These are phyloP conservation scores for Atlantisia rogersi DNA, from an alignment of 2,113 vertebrate genomes.

Conservation along the genomic window DNA sequence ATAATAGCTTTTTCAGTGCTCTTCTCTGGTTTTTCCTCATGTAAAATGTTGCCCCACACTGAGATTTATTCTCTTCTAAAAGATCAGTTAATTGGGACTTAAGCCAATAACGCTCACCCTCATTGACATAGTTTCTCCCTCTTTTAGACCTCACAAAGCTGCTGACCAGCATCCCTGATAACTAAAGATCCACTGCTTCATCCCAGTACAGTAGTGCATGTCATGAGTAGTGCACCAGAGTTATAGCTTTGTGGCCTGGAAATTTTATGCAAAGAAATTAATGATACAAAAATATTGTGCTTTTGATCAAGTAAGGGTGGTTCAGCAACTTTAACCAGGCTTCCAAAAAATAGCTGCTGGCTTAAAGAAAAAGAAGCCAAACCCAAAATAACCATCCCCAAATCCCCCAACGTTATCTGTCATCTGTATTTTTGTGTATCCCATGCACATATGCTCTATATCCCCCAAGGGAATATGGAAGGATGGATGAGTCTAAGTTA, in stretches of 20 bases:
- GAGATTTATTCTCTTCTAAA: neutral
- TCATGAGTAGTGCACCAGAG: accelerated
- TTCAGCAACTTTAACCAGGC: neutral
- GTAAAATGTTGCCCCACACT: neutral
- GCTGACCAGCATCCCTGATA: neutral
- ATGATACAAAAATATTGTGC: neutral
- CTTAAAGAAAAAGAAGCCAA: neutral
- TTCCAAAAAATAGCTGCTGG: neutral
- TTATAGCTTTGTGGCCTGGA: neutral
- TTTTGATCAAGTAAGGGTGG: neutral
- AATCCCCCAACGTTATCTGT: too few species aligned
- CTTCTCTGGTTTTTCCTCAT: accelerated
- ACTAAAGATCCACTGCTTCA: too few species aligned
- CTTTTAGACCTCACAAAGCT: neutral
- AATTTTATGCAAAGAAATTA: neutral
- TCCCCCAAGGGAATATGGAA: neutral
- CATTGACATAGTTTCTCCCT: neutral
- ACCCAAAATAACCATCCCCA: too few species aligned
- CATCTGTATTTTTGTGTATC: neutral
- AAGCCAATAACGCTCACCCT: neutral
- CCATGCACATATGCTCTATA: neutral
- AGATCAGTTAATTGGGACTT: neutral
- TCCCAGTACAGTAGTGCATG: too few species aligned
- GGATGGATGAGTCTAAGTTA: neutral
- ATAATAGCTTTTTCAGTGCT: neutral